Base-by-base conservation (phyloP, 2,113 vertebrate genomes). In the Bos indicus region DNA sequence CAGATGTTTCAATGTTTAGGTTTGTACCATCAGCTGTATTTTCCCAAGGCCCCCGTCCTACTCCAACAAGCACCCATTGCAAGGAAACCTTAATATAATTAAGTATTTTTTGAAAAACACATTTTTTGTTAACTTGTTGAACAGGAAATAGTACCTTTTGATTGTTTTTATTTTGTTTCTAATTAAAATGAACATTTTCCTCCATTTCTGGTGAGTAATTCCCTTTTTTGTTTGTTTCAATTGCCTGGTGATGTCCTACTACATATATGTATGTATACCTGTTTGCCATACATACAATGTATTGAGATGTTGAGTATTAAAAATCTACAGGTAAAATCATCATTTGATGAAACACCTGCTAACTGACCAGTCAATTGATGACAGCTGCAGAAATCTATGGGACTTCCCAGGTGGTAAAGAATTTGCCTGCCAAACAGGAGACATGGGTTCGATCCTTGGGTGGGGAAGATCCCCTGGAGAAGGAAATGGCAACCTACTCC, bases 151-250 rank as follows among this genome's bases (percentile, higher is more conserved):
- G 15, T 21, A 74, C 1, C 6, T 51, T 52, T 7, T 57, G 46
- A 74, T 3, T 90, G 51, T 40, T 87, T 67, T 64, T 28, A 87
- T 54, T 82, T 88, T 96, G n/a, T 77, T 88, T 98, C 59, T 74
- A 84, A 71, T 46, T 95, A 51, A n/a, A 21, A 78, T 64, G 33
- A 28, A 52, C 43, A 83, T 12, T 67, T 81, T 12, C 6, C 3
- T 23, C 43, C 16, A n/a, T 81, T 46, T 71, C 43, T 81, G 80
- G 25, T 59, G 51, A 93, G 62, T 40, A 56, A 91, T 60, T 54
- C 8, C 7, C 10, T 84, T 92, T 62, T 52, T 60, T 7, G 15
- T 83, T 54, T 82, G 10, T 85, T 54, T 80, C 7, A 91, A 60
- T 54, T 60, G n/a, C 60, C 36, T 96, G 30, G 40, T 90, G 51